Percentiles rank a stretch among this genome's conserved stretches.
phyloP scores from a whole-genome alignment of 2,888 invertebrate species.

The Brassicogethes aeneus region DNA sequence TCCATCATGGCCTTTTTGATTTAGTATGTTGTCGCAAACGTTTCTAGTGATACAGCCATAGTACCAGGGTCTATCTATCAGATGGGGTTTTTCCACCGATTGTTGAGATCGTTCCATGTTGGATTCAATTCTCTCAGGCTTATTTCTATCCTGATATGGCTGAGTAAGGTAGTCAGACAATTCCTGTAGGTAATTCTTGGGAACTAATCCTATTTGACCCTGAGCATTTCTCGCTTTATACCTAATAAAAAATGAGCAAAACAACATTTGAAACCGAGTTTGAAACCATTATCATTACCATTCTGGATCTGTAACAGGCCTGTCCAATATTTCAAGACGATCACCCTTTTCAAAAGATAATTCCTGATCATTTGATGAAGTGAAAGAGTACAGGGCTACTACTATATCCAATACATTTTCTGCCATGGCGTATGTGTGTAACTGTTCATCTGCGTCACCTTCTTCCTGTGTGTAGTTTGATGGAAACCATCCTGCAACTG shows the following conservation, averaged over 20 bases:
- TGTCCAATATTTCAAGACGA: conserved; percentile 89
- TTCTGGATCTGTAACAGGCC: conserved; percentile 95
- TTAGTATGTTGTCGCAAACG: conserved; percentile 92
- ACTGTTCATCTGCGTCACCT: conserved; percentile 75
- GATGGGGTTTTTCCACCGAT: conserved; percentile 54
- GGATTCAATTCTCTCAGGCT: conserved; percentile 31
- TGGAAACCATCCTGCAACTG: conserved; percentile 85
- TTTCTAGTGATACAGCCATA: conserved; percentile 92
- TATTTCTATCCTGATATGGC: conserved; percentile 56
- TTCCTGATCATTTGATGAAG: conserved; percentile 91
- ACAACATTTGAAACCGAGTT: neutral
- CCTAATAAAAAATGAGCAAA: conserved; percentile 19
- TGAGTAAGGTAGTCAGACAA: conserved; percentile 82
- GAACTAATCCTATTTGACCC: conserved; percentile 91
- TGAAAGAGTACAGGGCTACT: conserved; percentile 89
- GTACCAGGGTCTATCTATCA: conserved; percentile 89
- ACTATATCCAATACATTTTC: conserved; percentile 94
- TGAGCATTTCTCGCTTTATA: conserved; percentile 89
- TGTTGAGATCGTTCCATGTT: conserved; percentile 38
- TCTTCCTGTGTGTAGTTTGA: conserved; percentile 96
- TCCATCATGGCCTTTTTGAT: conserved; percentile 92
- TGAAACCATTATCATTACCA: conserved; percentile 49
- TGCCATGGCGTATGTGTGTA: conserved; percentile 90
- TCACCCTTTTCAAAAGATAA: conserved; percentile 96
- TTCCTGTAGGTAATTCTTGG: conserved; percentile 89